Evolutionary conservation across 2,113 vertebrate genomes (phyloP), one percentile per base, ranked within the genome.

Genomic region (Arvicanthis niloticus): DNA sequence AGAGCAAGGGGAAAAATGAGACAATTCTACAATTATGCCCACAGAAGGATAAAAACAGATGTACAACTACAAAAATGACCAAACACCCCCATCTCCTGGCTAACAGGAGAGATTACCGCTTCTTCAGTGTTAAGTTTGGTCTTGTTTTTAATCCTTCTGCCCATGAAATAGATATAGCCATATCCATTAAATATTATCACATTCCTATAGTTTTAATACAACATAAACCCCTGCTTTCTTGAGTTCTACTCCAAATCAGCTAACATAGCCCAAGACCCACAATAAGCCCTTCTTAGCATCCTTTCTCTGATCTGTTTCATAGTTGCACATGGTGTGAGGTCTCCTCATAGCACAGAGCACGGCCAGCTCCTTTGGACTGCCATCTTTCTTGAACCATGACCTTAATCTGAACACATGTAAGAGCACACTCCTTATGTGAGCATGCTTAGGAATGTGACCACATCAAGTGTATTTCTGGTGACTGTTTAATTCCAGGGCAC

Each of bases 51-150:
- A 56, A 75, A 94, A 80, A 53, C 29, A 89, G 88, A 81, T 1
- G 17, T 2, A 40, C 42, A 85, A 19, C 7, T 12, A 31, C 58
- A 90, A 91, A 96, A 95, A 60, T 95, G 91, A 91, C 86, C 31
- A 21, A 92, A 92, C 16, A 45, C 0, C 56, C 1, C 82, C 88
- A 65, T 92, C 90, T 95, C 45, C 96, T 97, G 96, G 91, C 70
- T 88, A 22, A 81, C 1, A 3, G 67, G n/a, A 90, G 72, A 8
- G 31, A 91, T 51, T 37, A 40, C 90, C 31, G 2, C 48, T 96
- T 21, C 84, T 84, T 89, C 48, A 26, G 1, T 48, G 81, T 26
- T 37, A 82, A 0, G 37, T 65, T 56, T 51, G 67, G 86, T 6
- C 15, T 24, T 19, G 29, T 34, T 80, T 77, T 34, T 89, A 72